These are phyloP conservation scores for Porites lobata DNA, from an alignment of 92 coral and sea anemone genomes.

Conservation along the genomic window DNA sequence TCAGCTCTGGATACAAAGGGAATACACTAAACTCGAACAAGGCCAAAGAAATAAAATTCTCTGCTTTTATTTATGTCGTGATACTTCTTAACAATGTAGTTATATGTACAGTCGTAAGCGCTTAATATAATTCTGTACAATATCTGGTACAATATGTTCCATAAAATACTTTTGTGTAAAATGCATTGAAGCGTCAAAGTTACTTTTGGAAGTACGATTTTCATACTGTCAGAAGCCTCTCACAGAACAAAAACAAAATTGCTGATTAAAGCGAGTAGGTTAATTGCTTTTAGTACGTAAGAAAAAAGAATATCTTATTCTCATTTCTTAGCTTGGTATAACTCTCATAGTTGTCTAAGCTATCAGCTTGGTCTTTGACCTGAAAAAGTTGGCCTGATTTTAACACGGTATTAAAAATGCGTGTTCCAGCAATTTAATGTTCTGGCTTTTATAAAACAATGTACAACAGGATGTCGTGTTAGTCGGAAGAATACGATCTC, in stretches of 20 bases:
- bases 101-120: conserved; percentile 29
- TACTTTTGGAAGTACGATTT: not conserved
- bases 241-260: too few species aligned
- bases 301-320: too few species aligned
- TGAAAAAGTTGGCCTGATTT: too few species aligned
- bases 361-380: too few species aligned
- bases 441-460: too few species aligned
- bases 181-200: not conserved
- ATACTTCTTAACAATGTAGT: not conserved
- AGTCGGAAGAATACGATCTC: not conserved
- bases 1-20: not conserved
- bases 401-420: too few species aligned
- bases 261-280: too few species aligned
- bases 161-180: conserved; percentile 41
- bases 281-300: too few species aligned
- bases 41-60: conserved; percentile 7
- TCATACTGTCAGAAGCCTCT: not conserved
- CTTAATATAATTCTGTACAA: conserved; percentile 28
- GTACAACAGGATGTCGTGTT: not conserved
- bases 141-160: not conserved
- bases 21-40: not conserved
- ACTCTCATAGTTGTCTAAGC: too few species aligned
- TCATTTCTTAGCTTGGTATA: too few species aligned
- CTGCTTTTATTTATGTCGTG: conserved; percentile 19
- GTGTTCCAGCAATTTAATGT: too few species aligned